These are phyloP conservation scores for Conops quadrifasciatus DNA, from an alignment of 2,888 invertebrate species.

Conservation along the genomic window DNA sequence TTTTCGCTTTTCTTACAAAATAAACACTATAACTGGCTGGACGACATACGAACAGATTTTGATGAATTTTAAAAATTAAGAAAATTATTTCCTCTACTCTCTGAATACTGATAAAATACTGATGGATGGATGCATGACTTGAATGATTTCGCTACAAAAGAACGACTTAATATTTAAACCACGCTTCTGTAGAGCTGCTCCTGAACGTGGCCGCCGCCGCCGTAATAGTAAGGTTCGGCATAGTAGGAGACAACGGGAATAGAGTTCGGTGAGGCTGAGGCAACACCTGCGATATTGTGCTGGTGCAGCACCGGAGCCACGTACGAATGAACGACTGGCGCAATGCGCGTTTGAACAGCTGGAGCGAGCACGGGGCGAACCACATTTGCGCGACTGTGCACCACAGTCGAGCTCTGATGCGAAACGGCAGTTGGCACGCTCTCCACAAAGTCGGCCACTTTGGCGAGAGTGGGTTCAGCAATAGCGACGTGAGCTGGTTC, in stretches of 20 bases:
- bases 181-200: constrained; percentile 26
- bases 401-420: constrained; percentile 67
- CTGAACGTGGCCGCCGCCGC: constrained; percentile 11
- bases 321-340: constrained; percentile 12
- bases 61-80: too few relatives aligned
- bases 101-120: too few relatives aligned
- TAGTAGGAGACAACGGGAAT: constrained; percentile 21
- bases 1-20: too few relatives aligned
- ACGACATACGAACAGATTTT: too few relatives aligned
- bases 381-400: constrained; percentile 61
- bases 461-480: constrained; percentile 51
- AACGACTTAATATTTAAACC: not conserved
- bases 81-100: too few relatives aligned
- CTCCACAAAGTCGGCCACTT: constrained; percentile 54
- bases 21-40: too few relatives aligned
- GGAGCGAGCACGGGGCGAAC: constrained; percentile 18
- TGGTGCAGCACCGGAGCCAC: constrained; percentile 26
- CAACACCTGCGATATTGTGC: constrained; percentile 12
- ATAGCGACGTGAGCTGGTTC: constrained; percentile 37
- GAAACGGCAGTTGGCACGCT: constrained; percentile 58
- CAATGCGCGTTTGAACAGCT: constrained; percentile 9
- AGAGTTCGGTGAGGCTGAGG: not conserved
- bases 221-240: constrained; percentile 18
- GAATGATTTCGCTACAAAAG: too few relatives aligned
- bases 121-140: too few relatives aligned